Evolutionary conservation across 2,113 vertebrate species (phyloP).

Genomic region (Lathamus discolor): DNA sequence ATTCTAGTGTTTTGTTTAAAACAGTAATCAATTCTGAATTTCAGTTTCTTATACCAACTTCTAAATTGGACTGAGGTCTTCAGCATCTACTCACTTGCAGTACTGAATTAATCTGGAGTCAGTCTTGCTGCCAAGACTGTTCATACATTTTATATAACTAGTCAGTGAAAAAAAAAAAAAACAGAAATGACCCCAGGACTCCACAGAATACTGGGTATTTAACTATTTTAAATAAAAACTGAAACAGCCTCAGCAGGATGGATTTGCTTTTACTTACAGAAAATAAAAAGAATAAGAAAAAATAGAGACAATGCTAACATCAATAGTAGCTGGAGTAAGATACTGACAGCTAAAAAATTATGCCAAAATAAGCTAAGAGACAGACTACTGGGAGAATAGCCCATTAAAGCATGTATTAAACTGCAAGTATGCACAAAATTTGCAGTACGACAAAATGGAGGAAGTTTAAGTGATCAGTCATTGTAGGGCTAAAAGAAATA

Average conservation of each 20-base stretch:
- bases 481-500: neutral
- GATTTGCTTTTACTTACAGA: neutral
- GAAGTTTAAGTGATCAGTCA: neutral
- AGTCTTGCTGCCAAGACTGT: neutral
- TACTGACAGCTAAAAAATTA: neutral
- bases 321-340: neutral
- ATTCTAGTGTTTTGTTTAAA: neutral
- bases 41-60: neutral
- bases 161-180: neutral
- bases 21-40: neutral
- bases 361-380: neutral
- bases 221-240: conserved; percentile 7
- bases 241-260: neutral
- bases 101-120: neutral
- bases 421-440: neutral
- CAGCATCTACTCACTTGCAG: neutral
- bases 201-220: conserved; percentile 7
- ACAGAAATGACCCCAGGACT: neutral
- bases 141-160: conserved; percentile 13
- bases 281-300: neutral
- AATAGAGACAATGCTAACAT: neutral
- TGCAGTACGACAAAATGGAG: neutral
- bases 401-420: neutral
- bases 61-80: neutral
- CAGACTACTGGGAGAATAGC: neutral